Conservation (phyloP, 2,888 invertebrate species). For the Andricus quercusramuli region DNA sequence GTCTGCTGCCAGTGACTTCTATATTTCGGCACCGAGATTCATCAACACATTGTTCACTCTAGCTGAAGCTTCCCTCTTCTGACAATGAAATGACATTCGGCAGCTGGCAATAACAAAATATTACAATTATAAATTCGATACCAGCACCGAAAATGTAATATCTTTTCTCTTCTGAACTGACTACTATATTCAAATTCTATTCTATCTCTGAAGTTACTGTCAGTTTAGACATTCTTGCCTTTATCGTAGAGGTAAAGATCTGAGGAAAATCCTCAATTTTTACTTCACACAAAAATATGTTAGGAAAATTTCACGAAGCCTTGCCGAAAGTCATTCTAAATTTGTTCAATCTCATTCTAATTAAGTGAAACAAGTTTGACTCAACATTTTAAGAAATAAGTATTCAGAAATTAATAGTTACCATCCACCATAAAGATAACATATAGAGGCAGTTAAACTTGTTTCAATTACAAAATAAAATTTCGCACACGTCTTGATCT, state of each 20-base stretch:
- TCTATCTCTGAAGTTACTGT: not conserved
- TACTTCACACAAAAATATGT: slow-evolving; percentile 28
- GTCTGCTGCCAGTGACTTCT: slow-evolving; percentile 37
- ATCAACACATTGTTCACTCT: slow-evolving; percentile 30
- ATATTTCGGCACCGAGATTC: not conserved
- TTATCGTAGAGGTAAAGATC: not conserved
- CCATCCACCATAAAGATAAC: not conserved
- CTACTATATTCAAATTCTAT: too few relatives aligned
- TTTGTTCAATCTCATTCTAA: not conserved
- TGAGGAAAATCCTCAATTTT: slow-evolving; percentile 26
- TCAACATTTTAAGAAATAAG: not conserved
- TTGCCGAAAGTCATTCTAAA: slow-evolving; percentile 20
- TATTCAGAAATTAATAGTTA: not conserved
- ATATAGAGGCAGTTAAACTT: not conserved
- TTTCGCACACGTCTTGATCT: not conserved
- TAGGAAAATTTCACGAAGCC: not conserved
- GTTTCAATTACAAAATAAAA: not conserved
- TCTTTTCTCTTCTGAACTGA: too few relatives aligned
- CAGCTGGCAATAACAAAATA: slow-evolving; percentile 49
- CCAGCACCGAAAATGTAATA: too few relatives aligned
- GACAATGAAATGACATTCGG: slow-evolving; percentile 45
- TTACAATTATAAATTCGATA: too few relatives aligned
- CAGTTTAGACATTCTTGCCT: not conserved
- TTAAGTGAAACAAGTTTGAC: not conserved
- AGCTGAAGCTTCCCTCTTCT: slow-evolving; percentile 30